Base-by-base conservation (phyloP, 2,888 invertebrate genomes). In the Athrips mouffetella region DNA sequence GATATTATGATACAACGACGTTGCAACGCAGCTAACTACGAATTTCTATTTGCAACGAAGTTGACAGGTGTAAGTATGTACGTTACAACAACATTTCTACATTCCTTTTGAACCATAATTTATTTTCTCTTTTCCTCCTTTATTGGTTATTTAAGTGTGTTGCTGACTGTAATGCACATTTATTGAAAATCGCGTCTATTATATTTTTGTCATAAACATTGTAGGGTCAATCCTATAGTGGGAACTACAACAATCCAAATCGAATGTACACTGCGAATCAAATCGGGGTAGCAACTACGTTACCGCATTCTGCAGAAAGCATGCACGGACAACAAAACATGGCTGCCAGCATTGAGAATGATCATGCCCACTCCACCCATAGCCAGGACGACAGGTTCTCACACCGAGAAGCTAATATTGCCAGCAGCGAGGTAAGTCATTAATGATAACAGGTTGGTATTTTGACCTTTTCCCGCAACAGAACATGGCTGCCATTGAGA, bases 261-360 rank as follows among this genome's bases (percentile, higher is more conserved):
- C 70, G 88, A 11, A 80, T 85, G 76, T 88, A 78, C 53, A 83
- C 81, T 0, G 80, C 89, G 1, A 89, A 89, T 53, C 89, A 88
- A 57, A 81, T 89, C 45, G 89, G 89, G 1, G 89, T 89, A 1
- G 89, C 89, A 4, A 89, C 89, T 0, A 89, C 89, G 0, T 57
- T 89, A 50, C 85, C 83, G 0, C 89, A 89, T 39, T 61, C 77
- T 0, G 55, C 76, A 1, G 85, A 84, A 20, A 57, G 65, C 7
- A 30, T 73, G 44, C 73, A 75, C 50, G 58, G 58, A 0, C 70
- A 68, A 13, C 74, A 70, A 33, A 67, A 65, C 35, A 54, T 70
- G 48, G 25, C 69, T 1, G 59, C 57, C 27, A 64, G 69, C 23
- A 64, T 64, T 2, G 78, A 80, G 27, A 67, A 65, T 8, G 81